Evolutionary conservation across 2,888 invertebrate species (phyloP), one percentile per base, ranked within the genome.

Genomic region (Phragmatobia fuliginosa): DNA sequence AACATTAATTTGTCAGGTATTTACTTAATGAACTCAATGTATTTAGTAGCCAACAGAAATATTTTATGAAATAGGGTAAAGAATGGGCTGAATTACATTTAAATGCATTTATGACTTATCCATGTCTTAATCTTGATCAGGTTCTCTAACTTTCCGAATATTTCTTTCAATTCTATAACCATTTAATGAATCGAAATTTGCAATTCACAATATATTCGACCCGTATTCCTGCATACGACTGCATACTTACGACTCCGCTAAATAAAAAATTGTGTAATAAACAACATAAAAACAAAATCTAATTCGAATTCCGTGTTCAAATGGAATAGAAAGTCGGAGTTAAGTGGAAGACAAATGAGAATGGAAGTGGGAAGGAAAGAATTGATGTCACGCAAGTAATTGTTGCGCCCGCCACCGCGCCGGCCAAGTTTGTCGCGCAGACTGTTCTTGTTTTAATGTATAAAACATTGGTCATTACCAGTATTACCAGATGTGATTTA

Each of bases 321-420:
- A 67, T 62, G 71, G 64, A 72, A 74, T 73, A 79, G 72, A 74
- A 71, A 78, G 72, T 60, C 70, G 59, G 76, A 65, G 45, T 75
- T 73, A 81, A 69, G 75, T 70, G 73, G 78, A 80, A 83, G 82
- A 84, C 82, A 82, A 83, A 83, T 78, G 79, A 80, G 82, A 76
- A 83, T 64, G 78, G 82, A 78, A 80, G 71, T 76, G 68, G 72
- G 81, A 82, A 80, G 78, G 78, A 78, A 81, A 83, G 84, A 87
- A 85, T 87, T 85, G 82, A 87, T 85, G 87, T 85, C 77, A 81
- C 83, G 81, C 76, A 81, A 85, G 86, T 87, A 87, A 90, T 88
- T 87, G 85, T 80, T 82, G 79, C 72, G 80, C 75, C 77, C 78
- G 85, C 84, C 78, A 84, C 84, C 84, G 81, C 79, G 85, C 84